A percentile compares a stretch with the other conserved stretches of the same genome.
These are phyloP conservation scores for Catalaphyllia jardinei DNA, from an alignment of 64 coral and sea anemone species.

Conservation along the genomic window DNA sequence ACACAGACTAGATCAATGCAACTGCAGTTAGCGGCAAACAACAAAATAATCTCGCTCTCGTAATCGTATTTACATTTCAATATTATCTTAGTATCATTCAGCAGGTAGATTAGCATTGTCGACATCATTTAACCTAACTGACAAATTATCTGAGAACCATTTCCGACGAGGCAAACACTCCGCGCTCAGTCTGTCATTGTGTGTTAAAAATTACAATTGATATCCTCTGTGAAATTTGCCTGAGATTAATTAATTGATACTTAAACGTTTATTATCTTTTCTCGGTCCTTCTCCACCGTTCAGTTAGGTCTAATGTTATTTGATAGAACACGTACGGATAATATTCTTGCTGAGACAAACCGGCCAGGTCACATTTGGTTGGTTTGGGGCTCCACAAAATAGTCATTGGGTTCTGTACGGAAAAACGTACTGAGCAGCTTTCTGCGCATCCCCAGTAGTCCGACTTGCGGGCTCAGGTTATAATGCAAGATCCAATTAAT, in stretches of 20 bases:
- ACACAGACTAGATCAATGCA: too few species aligned
- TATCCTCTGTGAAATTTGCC: background rate
- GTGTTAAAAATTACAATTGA: background rate
- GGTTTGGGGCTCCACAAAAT: too few species aligned
- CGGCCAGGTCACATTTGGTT: too few species aligned
- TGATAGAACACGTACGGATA: slow-evolving; percentile 75
- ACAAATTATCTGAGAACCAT: background rate
- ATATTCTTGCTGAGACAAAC: slow-evolving; percentile 57
- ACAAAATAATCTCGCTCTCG: background rate
- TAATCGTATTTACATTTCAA: background rate
- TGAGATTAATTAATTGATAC: too few species aligned
- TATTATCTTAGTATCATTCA: background rate
- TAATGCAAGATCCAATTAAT: too few species aligned
- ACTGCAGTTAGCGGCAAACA: background rate
- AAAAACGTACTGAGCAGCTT: too few species aligned
- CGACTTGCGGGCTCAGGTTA: too few species aligned
- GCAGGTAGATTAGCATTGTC: background rate
- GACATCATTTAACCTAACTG: too few species aligned
- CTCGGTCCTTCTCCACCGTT: slow-evolving; percentile 2
- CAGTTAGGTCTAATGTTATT: slow-evolving; percentile 55
- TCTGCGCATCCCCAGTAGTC: too few species aligned
- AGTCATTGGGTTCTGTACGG: too few species aligned
- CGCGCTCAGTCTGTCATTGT: background rate
- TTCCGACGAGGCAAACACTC: background rate
- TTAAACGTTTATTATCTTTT: background rate